Evolutionary conservation across 2,113 vertebrate genomes (phyloP).

Genomic region (Jaculus jaculus): DNA sequence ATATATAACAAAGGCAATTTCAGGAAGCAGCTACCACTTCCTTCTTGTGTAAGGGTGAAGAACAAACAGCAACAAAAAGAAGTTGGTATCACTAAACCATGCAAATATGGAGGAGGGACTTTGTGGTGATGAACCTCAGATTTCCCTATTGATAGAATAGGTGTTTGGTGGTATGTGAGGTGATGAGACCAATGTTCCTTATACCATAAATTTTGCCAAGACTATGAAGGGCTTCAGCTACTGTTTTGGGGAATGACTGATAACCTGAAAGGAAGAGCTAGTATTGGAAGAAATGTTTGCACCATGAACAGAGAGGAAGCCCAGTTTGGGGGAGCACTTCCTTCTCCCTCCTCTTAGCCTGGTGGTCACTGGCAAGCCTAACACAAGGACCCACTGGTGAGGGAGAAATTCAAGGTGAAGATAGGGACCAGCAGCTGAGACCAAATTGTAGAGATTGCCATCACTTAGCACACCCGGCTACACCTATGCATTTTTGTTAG

Average conservation of each 20-base stretch:
- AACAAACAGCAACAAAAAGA: background rate
- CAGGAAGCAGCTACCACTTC: background rate
- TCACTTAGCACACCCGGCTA: background rate
- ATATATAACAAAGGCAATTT: background rate
- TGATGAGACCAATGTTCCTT: background rate
- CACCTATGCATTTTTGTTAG: background rate
- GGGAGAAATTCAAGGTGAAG: too few relatives aligned
- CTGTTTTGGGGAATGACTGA: background rate
- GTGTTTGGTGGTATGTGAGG: background rate
- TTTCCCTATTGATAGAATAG: background rate
- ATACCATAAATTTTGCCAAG: background rate
- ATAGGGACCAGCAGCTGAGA: background rate
- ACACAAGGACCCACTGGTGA: too few relatives aligned
- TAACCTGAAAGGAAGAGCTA: background rate
- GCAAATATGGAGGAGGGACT: background rate
- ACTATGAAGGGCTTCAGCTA: background rate
- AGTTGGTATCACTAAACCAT: background rate
- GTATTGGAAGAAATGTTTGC: background rate
- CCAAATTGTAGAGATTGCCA: background rate
- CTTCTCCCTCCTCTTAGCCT: background rate
- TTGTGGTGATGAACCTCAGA: background rate
- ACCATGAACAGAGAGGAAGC: background rate
- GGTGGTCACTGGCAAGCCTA: too few relatives aligned
- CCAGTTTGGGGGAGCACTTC: background rate
- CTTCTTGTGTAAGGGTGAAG: background rate